These are phyloP conservation scores for Raphicerus campestris DNA, from an alignment of 2,113 vertebrate genomes.

Conservation along the genomic window DNA sequence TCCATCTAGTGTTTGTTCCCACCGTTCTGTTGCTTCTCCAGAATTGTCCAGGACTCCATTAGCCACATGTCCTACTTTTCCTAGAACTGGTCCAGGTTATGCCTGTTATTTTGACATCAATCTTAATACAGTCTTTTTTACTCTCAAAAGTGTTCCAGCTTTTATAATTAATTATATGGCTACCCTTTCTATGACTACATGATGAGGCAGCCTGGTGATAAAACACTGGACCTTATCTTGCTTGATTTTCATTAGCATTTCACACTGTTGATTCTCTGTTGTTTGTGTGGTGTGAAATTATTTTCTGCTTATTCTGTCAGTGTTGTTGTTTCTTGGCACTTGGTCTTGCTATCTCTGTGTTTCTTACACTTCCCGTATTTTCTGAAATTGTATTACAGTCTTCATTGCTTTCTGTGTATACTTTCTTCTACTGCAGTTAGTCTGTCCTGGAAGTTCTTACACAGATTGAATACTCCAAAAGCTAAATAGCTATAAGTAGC, in stretches of 20 bases:
- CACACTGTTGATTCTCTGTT: background rate
- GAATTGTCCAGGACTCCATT: background rate
- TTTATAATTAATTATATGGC: background rate
- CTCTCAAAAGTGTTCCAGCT: background rate
- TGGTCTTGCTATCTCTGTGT: background rate
- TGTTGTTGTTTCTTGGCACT: slow-evolving; percentile 19
- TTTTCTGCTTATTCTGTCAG: background rate
- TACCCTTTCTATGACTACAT: background rate
- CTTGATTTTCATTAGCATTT: background rate
- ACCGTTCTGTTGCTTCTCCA: background rate
- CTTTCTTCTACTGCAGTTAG: background rate
- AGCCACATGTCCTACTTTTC: background rate
- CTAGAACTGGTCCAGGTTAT: background rate
- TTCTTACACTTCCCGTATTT: background rate
- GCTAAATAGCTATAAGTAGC: background rate
- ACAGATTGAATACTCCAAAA: background rate
- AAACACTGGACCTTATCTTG: background rate
- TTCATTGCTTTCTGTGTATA: background rate
- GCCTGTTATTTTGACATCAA: background rate
- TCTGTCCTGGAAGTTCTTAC: background rate
- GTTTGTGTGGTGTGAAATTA: background rate
- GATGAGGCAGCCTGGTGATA: background rate
- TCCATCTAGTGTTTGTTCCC: background rate
- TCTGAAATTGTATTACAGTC: background rate
- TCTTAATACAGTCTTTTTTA: background rate